Evolutionary conservation across 2,113 vertebrate genomes (phyloP), one percentile per base, ranked within the genome.

Genomic region (Tragelaphus strepsiceros): DNA sequence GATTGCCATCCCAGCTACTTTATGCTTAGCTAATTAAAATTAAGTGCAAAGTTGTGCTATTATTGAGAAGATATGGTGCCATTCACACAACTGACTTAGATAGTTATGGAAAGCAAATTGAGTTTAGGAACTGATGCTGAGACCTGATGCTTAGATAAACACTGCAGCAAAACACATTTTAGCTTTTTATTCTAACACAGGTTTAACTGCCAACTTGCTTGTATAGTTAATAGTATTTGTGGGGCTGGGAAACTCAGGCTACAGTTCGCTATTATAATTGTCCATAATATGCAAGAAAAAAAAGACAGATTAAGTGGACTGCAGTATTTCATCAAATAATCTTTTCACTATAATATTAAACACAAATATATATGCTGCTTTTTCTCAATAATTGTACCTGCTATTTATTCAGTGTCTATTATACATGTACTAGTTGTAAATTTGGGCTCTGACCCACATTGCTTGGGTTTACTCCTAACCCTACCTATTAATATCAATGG

Each of bases 21-120:
- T 95, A 88, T 91, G 78, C 49, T 93, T 89, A 91, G 67, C 94
- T 97, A 97, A 97, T 98, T 96, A 98, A 98, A 98, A 97, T 87
- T 81, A 97, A 98, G 85, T 96, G 77, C 84, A 74, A 86, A 96
- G 12, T 91, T 92, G 46, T 71, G 67, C 61, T 85, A 11, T 91
- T 89, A 80, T 49, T 91, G 39, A 90, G 51, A 91, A 93, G 88
- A 81, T 81, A 93, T 91, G 9, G 14, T 5, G 2, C 64, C 77
- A 97, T 96, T 96, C 46, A 96, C 92, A 97, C 61, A 98, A 97
- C 80, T 95, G 82, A 87, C 89, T 94, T 82, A 81, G 81, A 94
- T 87, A 97, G 96, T 97, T 97, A 96, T 96, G n/a, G 46, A 83
- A 97, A 96, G 19, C 24, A 98, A 97, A 95, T 93, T 96, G 89